Percentiles rank a stretch among this genome's conserved stretches.
Evolutionary conservation across 2,113 vertebrate species (phyloP).

Genomic region (Cyphomyrus discorhynchus): DNA sequence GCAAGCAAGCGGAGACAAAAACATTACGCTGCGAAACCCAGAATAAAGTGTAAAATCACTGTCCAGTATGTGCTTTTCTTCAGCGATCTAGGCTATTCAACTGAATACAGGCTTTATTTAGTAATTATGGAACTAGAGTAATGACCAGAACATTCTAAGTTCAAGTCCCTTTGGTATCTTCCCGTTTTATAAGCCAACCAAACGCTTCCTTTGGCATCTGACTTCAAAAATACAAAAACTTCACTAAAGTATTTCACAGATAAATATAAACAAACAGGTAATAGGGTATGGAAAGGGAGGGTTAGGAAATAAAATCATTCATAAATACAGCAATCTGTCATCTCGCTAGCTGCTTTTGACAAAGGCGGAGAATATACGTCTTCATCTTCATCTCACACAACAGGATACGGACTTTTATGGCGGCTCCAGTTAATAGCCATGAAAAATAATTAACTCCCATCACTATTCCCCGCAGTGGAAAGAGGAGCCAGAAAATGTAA

Average conservation of each 20-base stretch:
- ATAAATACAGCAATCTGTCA: neutral
- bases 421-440: constrained; percentile 44
- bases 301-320: neutral
- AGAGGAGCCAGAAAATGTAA: constrained; percentile 51
- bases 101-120: neutral
- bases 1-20: neutral
- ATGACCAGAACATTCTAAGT: neutral
- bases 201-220: neutral
- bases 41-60: neutral
- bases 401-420: constrained; percentile 49
- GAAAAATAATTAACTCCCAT: constrained; percentile 50
- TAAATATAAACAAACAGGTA: neutral
- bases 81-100: neutral
- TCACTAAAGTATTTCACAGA: neutral
- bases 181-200: neutral
- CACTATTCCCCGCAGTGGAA: constrained; percentile 27
- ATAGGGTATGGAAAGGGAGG: neutral
- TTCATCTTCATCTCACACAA: constrained; percentile 39
- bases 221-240: neutral
- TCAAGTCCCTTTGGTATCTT: neutral
- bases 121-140: neutral
- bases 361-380: constrained; percentile 3
- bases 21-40: neutral
- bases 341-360: neutral
- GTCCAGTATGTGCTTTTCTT: neutral